These are phyloP conservation scores for Pseudomugil gertrudae DNA, from an alignment of 2,797 vertebrate species.

Conservation along the genomic window DNA sequence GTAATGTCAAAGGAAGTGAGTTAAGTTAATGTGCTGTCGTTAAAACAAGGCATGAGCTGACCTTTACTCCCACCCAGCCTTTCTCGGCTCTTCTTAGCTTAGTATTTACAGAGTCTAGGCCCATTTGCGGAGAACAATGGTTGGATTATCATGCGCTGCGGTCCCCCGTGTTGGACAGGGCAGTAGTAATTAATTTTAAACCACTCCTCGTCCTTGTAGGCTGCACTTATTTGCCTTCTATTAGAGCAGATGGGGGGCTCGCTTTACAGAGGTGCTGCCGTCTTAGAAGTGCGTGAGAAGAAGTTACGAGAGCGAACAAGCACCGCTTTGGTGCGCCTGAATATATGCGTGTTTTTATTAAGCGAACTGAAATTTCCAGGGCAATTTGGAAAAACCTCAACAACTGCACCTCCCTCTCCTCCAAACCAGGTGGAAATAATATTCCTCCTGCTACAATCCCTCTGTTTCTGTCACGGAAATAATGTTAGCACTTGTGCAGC, in stretches of 20 bases:
- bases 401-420: conserved; percentile 34
- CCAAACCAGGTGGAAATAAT: conserved; percentile 71
- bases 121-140: conserved; percentile 89
- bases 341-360: conserved; percentile 63
- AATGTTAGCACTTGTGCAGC: conserved; percentile 39
- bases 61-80: conserved; percentile 73
- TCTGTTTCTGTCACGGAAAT: conserved; percentile 45
- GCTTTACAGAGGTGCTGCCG: conserved; percentile 41
- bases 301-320: conserved; percentile 59
- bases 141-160: conserved; percentile 81
- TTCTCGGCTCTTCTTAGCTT: conserved; percentile 53
- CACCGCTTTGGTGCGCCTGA: conserved; percentile 42
- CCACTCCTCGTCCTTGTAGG: conserved; percentile 71
- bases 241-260: conserved; percentile 48
- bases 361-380: conserved; percentile 64
- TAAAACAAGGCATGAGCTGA: conserved; percentile 83
- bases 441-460: conserved; percentile 40
- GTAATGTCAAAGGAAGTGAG: conserved; percentile 87
- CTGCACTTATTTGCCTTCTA: conserved; percentile 46
- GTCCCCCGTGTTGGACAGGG: conserved; percentile 76
- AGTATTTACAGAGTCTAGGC: conserved; percentile 84
- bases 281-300: conserved; percentile 72
- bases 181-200: conserved; percentile 76
- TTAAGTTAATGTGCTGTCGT: conserved; percentile 88
- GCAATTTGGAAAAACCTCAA: conserved; percentile 65